A percentile compares a stretch with the other conserved stretches of the same genome.
Conservation (phyloP, 2,113 vertebrate species). For the Podarcis muralis region DNA sequence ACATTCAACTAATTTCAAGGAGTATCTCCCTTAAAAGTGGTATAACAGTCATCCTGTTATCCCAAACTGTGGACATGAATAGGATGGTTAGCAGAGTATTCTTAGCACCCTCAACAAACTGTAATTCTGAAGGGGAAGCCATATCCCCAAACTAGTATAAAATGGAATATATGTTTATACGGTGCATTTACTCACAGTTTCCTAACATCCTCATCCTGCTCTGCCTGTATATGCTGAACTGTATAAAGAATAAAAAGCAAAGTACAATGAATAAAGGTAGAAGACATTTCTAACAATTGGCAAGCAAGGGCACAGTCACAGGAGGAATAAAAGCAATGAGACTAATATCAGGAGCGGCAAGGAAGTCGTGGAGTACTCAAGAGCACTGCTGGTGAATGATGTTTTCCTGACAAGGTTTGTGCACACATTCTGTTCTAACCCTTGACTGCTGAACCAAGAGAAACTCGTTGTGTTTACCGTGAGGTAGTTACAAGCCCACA, state of each 20-base stretch:
- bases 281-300: slow-evolving; percentile 15
- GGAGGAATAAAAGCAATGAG: background rate
- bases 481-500: slow-evolving; percentile 18
- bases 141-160: background rate
- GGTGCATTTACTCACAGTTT: background rate
- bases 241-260: slow-evolving; percentile 38
- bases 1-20: background rate
- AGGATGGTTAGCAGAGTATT: background rate
- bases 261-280: slow-evolving; percentile 26
- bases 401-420: slow-evolving; percentile 50
- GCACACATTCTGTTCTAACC: slow-evolving; percentile 5
- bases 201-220: background rate
- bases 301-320: background rate
- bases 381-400: slow-evolving; percentile 33
- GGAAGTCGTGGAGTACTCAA: slow-evolving; percentile 32
- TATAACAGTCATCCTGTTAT: background rate
- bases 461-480: background rate
- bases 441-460: slow-evolving; percentile 9
- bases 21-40: background rate
- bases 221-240: background rate
- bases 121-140: background rate
- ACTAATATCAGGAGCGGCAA: slow-evolving; percentile 34
- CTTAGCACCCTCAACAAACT: background rate
- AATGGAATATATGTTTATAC: background rate
- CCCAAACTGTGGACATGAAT: background rate